These are phyloP conservation scores for Thysanoteuthis rhombus DNA, from an alignment of 2,888 invertebrate genomes.

Conservation along the genomic window DNA sequence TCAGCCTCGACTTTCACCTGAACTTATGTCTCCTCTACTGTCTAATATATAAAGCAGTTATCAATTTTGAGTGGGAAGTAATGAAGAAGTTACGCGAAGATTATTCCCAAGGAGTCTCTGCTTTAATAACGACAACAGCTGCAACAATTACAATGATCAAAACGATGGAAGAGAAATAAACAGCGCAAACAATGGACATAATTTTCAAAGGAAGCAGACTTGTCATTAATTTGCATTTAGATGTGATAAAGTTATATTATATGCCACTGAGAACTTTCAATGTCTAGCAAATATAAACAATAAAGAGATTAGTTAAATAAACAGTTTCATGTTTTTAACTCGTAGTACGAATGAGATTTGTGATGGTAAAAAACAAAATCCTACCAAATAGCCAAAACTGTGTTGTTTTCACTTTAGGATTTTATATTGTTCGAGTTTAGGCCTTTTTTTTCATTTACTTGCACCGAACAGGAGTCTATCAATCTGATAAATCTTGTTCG, in stretches of 20 bases:
- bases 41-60: no score
- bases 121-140: not conserved
- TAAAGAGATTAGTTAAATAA: no score
- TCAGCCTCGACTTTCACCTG: no score
- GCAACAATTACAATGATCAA: not conserved
- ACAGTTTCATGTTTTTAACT: not conserved
- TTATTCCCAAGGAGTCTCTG: not conserved
- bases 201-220: not conserved
- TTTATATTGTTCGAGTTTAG: not conserved
- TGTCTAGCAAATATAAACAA: not conserved
- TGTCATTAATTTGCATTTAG: no score
- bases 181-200: not conserved
- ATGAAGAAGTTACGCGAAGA: no score
- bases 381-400: not conserved
- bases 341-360: not conserved
- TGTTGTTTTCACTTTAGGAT: not conserved
- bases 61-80: no score
- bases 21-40: no score
- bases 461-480: not conserved
- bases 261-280: not conserved
- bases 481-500: not conserved
- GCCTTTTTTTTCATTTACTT: not conserved
- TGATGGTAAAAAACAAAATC: not conserved
- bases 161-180: not conserved
- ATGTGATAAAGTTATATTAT: not conserved